These are phyloP conservation scores for Ophion ventricosus DNA, from an alignment of 2,888 invertebrate genomes.

Conservation along the genomic window DNA sequence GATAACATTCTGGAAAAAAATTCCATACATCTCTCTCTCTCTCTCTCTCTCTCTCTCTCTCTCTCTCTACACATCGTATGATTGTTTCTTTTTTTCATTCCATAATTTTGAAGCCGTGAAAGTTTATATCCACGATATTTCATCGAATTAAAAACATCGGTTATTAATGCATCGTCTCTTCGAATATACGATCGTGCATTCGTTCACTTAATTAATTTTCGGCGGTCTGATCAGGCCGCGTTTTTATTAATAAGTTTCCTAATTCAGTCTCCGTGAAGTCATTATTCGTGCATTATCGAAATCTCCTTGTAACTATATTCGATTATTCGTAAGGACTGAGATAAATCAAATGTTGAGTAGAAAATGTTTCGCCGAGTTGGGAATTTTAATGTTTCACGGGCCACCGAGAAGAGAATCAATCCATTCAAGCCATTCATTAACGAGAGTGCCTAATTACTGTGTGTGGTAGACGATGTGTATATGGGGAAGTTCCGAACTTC, in stretches of 20 bases:
- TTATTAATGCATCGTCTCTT: too few species aligned
- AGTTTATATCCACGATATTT: too few species aligned
- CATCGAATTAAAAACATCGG: too few species aligned
- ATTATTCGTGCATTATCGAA: neutral
- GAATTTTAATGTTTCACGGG: neutral
- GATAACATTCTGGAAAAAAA: too few species aligned
- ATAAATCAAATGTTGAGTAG: neutral
- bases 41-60: too few species aligned
- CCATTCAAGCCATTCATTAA: neutral
- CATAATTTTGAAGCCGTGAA: too few species aligned
- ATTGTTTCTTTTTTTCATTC: too few species aligned
- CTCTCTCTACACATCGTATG: too few species aligned
- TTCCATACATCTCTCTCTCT: too few species aligned
- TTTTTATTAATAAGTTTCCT: neutral
- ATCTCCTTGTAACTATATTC: neutral
- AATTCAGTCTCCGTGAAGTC: neutral
- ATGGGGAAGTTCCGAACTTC: constrained; percentile 48
- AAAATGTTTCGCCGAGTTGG: neutral
- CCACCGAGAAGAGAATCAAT: neutral
- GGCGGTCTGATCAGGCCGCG: neutral
- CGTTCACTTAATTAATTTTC: neutral
- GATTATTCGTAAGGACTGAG: neutral
- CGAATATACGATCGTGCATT: too few species aligned
- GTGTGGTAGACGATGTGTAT: neutral
- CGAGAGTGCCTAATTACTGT: constrained; percentile 15